A percentile compares a stretch with the other conserved stretches of the same genome.
Evolutionary conservation across 2,113 vertebrate species (phyloP).

Genomic region (Gavia stellata): DNA sequence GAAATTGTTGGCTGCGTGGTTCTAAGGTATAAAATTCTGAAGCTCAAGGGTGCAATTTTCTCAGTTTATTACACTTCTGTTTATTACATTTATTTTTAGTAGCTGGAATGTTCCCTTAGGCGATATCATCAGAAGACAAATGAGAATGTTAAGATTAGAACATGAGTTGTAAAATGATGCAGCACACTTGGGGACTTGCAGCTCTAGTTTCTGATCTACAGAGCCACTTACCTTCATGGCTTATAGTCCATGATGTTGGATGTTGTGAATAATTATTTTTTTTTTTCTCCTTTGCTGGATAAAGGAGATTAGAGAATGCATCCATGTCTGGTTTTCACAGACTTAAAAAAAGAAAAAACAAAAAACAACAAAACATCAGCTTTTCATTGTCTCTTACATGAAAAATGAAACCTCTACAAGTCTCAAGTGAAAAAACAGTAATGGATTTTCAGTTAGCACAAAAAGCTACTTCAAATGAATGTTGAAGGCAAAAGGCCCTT

Average conservation of each 20-base stretch:
- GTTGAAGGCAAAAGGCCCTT: not conserved
- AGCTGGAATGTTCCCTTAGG: not conserved
- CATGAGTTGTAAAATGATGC: not conserved
- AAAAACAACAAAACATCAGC: not conserved
- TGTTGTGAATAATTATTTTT: not conserved
- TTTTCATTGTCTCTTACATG: not conserved
- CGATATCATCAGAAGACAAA: not conserved
- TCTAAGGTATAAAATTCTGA: not conserved
- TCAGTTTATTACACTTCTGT: not conserved
- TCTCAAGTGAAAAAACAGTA: not conserved
- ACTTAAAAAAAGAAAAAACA: not conserved
- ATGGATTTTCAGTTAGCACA: not conserved
- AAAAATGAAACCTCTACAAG: conserved; percentile 27
- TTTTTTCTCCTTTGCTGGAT: not conserved
- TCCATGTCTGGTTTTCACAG: not conserved
- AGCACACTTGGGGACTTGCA: not conserved
- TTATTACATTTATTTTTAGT: not conserved
- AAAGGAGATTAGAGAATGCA: not conserved
- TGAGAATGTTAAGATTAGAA: not conserved
- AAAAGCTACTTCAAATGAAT: not conserved
- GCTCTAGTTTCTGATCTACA: not conserved
- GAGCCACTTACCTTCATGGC: not conserved
- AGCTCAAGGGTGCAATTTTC: not conserved
- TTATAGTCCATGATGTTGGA: not conserved
- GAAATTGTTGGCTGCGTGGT: not conserved